Evolutionary conservation across 2,797 vertebrate genomes (phyloP).

Genomic region (Anguilla obscura): DNA sequence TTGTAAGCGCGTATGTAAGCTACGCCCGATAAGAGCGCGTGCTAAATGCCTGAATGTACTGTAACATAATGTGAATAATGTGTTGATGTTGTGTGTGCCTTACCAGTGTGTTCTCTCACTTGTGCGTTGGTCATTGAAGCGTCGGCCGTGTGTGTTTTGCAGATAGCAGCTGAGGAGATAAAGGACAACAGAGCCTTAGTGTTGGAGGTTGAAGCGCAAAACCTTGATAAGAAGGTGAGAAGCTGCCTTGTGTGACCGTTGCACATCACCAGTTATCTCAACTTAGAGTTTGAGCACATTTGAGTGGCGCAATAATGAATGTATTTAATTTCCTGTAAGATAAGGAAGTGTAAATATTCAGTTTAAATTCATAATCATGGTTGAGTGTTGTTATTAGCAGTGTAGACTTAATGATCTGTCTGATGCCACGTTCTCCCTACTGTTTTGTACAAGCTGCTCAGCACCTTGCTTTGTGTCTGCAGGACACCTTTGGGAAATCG

Average conservation of each 20-base stretch:
- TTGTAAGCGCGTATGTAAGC: background rate
- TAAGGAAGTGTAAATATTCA: background rate
- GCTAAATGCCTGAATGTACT: background rate
- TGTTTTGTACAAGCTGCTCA: background rate
- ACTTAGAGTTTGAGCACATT: conserved; percentile 2
- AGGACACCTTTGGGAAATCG: conserved; percentile 94
- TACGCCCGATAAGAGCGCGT: background rate
- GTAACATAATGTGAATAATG: background rate
- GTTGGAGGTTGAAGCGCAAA: conserved; percentile 85
- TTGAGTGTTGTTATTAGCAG: background rate
- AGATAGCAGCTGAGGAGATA: conserved; percentile 88
- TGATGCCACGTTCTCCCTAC: background rate
- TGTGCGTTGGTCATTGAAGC: conserved; percentile 16
- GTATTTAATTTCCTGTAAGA: background rate
- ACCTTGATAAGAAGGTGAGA: conserved; percentile 88
- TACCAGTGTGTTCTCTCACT: conserved; percentile 18
- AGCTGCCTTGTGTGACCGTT: background rate
- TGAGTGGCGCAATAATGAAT: background rate
- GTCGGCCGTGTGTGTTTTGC: conserved; percentile 29
- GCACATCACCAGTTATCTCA: background rate
- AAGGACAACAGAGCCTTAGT: conserved; percentile 82
- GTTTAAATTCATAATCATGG: background rate
- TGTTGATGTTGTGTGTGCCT: conserved; percentile 9
- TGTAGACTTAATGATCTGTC: background rate
- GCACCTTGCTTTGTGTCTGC: conserved; percentile 22